phyloP scores from a whole-genome alignment of 2,888 invertebrate genomes.

The Antitype chi region DNA sequence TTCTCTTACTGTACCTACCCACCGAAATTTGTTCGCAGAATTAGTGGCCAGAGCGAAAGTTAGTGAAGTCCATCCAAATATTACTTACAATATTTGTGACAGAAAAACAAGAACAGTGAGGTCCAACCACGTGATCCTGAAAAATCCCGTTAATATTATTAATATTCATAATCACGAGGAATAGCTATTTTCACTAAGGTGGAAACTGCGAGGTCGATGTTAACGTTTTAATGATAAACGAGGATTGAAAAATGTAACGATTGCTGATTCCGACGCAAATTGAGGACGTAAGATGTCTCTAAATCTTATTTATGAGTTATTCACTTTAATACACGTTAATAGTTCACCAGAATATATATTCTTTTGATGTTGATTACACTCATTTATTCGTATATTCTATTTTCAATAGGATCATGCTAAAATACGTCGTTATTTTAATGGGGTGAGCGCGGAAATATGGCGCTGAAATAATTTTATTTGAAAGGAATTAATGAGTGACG shows the following conservation, averaged over 20 bases:
- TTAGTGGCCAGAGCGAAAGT: neutral
- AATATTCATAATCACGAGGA: slow-evolving; percentile 69
- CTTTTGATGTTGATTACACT: slow-evolving; percentile 86
- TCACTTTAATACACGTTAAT: slow-evolving; percentile 85
- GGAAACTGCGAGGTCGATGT: slow-evolving; percentile 76
- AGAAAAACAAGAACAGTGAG: slow-evolving; percentile 6
- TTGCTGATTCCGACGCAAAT: slow-evolving; percentile 85
- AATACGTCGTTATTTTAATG: slow-evolving; percentile 80
- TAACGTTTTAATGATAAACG: slow-evolving; percentile 86
- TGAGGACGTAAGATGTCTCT: slow-evolving; percentile 81
- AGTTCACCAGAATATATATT: slow-evolving; percentile 80
- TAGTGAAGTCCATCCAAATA: neutral
- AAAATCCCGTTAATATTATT: slow-evolving; percentile 55
- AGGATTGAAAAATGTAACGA: slow-evolving; percentile 83
- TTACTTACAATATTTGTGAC: neutral
- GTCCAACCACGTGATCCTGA: slow-evolving; percentile 12
- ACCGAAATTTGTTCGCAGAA: neutral
- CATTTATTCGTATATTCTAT: slow-evolving; percentile 82
- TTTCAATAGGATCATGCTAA: slow-evolving; percentile 75
- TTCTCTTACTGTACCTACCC: neutral
- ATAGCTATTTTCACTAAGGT: slow-evolving; percentile 69
- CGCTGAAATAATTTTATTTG: slow-evolving; percentile 72
- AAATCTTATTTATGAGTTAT: slow-evolving; percentile 87
- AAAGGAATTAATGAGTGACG: slow-evolving; percentile 73
- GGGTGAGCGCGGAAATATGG: slow-evolving; percentile 72